Evolutionary conservation across 2,113 vertebrate genomes (phyloP).

Genomic region (Dolichotis patagonum): DNA sequence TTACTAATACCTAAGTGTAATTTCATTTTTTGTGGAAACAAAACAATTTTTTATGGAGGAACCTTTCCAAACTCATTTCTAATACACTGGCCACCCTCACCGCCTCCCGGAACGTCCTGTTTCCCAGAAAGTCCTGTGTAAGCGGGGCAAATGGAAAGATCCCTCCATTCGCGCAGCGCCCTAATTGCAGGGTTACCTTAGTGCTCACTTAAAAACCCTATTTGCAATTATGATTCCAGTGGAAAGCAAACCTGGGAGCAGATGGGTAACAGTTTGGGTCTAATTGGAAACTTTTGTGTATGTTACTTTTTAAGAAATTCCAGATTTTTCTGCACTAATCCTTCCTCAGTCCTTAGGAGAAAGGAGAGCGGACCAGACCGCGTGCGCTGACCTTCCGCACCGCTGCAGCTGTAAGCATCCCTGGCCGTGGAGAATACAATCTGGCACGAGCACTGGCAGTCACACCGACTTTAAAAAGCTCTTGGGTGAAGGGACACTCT

Average conservation of each 20-base stretch:
- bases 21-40: constrained; percentile 39
- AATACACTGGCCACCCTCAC: neutral
- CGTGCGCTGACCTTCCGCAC: neutral
- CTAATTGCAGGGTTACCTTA: constrained; percentile 59
- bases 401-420: neutral
- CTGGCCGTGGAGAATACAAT: neutral
- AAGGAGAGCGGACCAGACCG: neutral
- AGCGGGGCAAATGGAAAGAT: constrained; percentile 20
- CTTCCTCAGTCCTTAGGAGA: neutral
- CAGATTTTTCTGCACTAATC: neutral
- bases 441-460: neutral
- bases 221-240: constrained; percentile 52
- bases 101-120: neutral
- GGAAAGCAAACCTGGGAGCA: constrained; percentile 52
- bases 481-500: neutral
- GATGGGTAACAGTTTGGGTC: constrained; percentile 26
- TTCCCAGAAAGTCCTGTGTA: constrained; percentile 19
- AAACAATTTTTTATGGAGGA: constrained; percentile 20
- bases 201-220: constrained; percentile 25
- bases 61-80: constrained; percentile 9
- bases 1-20: neutral
- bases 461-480: neutral
- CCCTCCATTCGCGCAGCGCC: neutral
- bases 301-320: constrained; percentile 65
- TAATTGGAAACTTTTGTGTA: neutral